These are phyloP conservation scores for Schizotus pectinicornis DNA, from an alignment of 2,888 invertebrate genomes.

Conservation along the genomic window DNA sequence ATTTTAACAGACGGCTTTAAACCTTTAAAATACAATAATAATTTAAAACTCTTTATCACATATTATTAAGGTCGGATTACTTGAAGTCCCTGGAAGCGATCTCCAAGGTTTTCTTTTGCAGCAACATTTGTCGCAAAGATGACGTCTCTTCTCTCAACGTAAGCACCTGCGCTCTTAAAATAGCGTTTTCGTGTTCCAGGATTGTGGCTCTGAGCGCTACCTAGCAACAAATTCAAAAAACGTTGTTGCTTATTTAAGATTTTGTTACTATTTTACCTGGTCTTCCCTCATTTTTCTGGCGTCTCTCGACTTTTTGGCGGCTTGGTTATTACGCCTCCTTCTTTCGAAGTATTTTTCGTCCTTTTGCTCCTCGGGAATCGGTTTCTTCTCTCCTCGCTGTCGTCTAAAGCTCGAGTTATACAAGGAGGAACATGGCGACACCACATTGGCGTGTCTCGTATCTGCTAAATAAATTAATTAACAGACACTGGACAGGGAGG, in stretches of 20 bases:
- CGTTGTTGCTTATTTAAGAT: background rate
- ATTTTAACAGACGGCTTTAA: too few species aligned
- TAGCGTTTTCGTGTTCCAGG: slow-evolving; percentile 87
- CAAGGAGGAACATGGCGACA: slow-evolving; percentile 32
- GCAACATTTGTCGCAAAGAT: slow-evolving; percentile 70
- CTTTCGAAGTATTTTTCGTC: slow-evolving; percentile 91
- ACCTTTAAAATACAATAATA: too few species aligned
- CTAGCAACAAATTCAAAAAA: slow-evolving; percentile 53
- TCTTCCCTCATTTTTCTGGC: slow-evolving; percentile 87
- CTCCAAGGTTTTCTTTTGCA: slow-evolving; percentile 58
- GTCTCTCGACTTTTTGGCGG: slow-evolving; percentile 91
- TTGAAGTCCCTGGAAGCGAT: slow-evolving; percentile 27
- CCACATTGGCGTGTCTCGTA: slow-evolving; percentile 6
- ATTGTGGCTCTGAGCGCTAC: slow-evolving; percentile 85
- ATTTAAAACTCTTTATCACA: background rate
- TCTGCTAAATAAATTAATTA: slow-evolving; percentile 1
- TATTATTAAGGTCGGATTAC: background rate
- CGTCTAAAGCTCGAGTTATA: slow-evolving; percentile 56
- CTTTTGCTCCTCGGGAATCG: slow-evolving; percentile 86
- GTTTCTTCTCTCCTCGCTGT: slow-evolving; percentile 81
- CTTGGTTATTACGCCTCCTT: slow-evolving; percentile 85
- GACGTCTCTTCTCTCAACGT: slow-evolving; percentile 81
- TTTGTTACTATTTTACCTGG: slow-evolving; percentile 65
- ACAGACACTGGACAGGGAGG: too few species aligned
- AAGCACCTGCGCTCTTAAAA: slow-evolving; percentile 80